Evolutionary conservation across 1,140 invertebrate genomes (phyloP).

Genomic region (Vollenhovia emeryi): DNA sequence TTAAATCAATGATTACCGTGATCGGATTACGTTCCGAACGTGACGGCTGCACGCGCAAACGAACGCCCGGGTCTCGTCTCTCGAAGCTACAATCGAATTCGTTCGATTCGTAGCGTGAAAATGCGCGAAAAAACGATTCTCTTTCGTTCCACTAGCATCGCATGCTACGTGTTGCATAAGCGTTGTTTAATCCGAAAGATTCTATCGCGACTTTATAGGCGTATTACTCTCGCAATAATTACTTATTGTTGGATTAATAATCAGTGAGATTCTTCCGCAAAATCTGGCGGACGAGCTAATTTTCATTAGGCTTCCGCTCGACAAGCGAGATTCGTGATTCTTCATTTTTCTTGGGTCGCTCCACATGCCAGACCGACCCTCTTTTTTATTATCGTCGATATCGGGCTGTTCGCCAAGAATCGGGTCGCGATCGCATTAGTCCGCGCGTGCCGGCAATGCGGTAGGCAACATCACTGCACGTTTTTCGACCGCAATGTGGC

Average conservation of each 20-base stretch:
- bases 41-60: neutral
- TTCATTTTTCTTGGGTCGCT: neutral
- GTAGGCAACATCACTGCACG: slow-evolving; percentile 6
- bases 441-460: slow-evolving; percentile 40
- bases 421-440: slow-evolving; percentile 23
- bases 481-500: slow-evolving; percentile 29
- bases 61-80: too few species aligned
- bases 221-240: neutral
- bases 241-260: neutral
- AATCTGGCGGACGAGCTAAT: neutral
- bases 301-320: neutral
- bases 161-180: too few species aligned
- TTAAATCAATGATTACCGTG: neutral
- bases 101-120: neutral
- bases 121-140: neutral
- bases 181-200: neutral
- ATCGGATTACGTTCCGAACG: neutral
- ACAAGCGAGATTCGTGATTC: neutral
- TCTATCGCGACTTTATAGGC: neutral
- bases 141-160: neutral
- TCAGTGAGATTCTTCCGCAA: neutral
- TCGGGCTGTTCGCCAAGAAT: slow-evolving; percentile 28
- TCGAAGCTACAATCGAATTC: too few species aligned
- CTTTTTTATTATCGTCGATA: slow-evolving; percentile 20
- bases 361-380: neutral